These are phyloP conservation scores for Eolophus roseicapilla DNA, from an alignment of 2,113 vertebrate species.

Conservation along the genomic window DNA sequence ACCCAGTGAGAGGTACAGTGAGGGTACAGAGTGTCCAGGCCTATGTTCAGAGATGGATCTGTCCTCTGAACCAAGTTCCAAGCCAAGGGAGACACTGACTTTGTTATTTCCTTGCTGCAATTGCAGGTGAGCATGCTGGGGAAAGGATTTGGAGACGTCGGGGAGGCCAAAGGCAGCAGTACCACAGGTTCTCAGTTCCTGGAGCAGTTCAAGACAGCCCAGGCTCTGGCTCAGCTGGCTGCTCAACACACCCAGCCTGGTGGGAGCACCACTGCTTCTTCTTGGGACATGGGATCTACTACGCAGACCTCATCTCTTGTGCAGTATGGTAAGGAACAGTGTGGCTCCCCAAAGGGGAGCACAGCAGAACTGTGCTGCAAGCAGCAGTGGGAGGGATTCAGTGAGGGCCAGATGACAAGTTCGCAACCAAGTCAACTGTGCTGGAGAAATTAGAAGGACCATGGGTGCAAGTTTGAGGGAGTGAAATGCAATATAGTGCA, in stretches of 20 bases:
- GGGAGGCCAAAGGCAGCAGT: slow-evolving; percentile 87
- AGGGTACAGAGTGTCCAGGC: accelerated
- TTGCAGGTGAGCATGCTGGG: slow-evolving; percentile 93
- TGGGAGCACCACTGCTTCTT: slow-evolving; percentile 73
- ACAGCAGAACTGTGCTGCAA: accelerated
- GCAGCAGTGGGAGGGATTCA: neutral
- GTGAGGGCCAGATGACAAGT: too few species aligned
- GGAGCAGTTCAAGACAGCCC: slow-evolving; percentile 97
- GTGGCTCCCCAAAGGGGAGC: accelerated
- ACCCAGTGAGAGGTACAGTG: neutral
- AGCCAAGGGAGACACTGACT: accelerated
- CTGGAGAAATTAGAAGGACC: neutral
- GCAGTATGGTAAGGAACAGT: slow-evolving; percentile 86
- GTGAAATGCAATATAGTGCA: neutral
- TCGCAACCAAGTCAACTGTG: neutral
- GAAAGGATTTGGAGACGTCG: slow-evolving; percentile 92
- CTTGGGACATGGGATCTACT: slow-evolving; percentile 84
- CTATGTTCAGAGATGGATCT: neutral
- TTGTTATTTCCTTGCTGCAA: neutral
- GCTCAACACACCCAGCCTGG: slow-evolving; percentile 88
- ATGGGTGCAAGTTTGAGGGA: neutral
- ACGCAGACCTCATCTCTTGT: slow-evolving; percentile 83
- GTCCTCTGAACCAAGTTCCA: neutral
- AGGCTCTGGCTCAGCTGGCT: slow-evolving; percentile 93
- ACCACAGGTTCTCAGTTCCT: slow-evolving; percentile 95